Percentiles rank a stretch among this genome's conserved stretches.
Evolutionary conservation across 2,113 vertebrate species (phyloP).

Genomic region (Microtus montanus): DNA sequence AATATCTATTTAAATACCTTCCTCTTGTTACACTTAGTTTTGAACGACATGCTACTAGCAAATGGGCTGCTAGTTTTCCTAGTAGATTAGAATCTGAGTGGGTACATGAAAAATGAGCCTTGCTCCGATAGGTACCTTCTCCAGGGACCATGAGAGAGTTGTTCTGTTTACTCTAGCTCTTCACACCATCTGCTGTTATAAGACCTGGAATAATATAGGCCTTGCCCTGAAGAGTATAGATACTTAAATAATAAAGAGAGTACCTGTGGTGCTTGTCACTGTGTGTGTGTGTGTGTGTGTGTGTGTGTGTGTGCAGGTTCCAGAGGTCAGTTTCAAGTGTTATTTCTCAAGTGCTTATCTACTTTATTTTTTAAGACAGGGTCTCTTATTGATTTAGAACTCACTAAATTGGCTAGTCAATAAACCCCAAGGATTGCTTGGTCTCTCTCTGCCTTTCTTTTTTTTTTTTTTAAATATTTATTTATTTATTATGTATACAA

Average conservation of each 20-base stretch:
- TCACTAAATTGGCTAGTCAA: no score
- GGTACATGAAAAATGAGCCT: constrained; percentile 59
- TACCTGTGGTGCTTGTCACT: not conserved
- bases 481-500: no score
- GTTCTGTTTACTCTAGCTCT: constrained; percentile 61
- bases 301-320: not conserved
- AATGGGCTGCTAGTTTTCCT: constrained; percentile 81
- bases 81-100: constrained; percentile 74
- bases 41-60: constrained; percentile 73
- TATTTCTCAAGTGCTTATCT: no score
- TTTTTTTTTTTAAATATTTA: no score
- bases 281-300: not conserved
- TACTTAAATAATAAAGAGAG: constrained; percentile 10
- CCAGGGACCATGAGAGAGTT: constrained; percentile 36
- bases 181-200: constrained; percentile 43
- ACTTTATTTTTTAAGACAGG: no score
- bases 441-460: no score
- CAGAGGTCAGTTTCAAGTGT: no score
- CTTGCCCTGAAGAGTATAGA: constrained; percentile 41
- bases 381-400: no score
- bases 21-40: constrained; percentile 83
- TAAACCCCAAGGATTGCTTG: no score
- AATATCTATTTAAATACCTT: constrained; percentile 84
- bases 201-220: constrained; percentile 36
- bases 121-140: constrained; percentile 66